phyloP scores from a whole-genome alignment of 2,797 vertebrate genomes.

The Lacerta viridis region DNA sequence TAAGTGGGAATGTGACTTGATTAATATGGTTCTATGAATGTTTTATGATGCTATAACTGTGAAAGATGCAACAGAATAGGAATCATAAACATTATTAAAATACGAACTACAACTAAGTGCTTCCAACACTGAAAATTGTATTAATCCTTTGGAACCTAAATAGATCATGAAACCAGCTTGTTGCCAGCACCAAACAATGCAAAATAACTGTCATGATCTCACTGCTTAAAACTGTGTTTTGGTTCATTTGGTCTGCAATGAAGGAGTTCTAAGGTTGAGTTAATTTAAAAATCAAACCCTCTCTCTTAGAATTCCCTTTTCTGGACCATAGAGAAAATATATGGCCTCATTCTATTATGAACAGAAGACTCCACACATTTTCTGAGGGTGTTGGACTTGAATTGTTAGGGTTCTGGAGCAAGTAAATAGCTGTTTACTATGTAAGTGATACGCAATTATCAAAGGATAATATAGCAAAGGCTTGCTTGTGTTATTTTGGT shows the following conservation, averaged over 20 bases:
- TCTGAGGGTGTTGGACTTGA: not conserved
- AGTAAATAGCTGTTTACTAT: too few species aligned
- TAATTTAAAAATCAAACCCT: slow-evolving; percentile 14
- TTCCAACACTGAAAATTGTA: slow-evolving; percentile 20
- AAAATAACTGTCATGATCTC: slow-evolving; percentile 7
- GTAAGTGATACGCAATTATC: not conserved
- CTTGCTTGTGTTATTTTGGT: not conserved
- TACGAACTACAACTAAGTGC: slow-evolving; percentile 21
- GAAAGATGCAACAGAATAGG: slow-evolving; percentile 20
- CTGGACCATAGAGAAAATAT: not conserved
- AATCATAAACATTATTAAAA: slow-evolving; percentile 37
- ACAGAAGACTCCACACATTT: not conserved
- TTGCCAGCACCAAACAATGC: slow-evolving; percentile 13
- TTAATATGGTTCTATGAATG: slow-evolving; percentile 31
- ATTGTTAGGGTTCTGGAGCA: too few species aligned
- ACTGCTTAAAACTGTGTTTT: slow-evolving; percentile 18
- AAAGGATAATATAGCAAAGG: not conserved
- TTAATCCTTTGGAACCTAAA: slow-evolving; percentile 23
- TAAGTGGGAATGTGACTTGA: slow-evolving; percentile 32
- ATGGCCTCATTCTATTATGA: not conserved
- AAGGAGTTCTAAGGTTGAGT: slow-evolving; percentile 1
- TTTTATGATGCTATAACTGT: slow-evolving; percentile 35
- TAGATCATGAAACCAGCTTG: slow-evolving; percentile 2
- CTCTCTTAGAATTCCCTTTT: not conserved
- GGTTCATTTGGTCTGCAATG: slow-evolving; percentile 8